Evolutionary conservation across 2,797 vertebrate species (phyloP).

Genomic region (Avahi laniger): DNA sequence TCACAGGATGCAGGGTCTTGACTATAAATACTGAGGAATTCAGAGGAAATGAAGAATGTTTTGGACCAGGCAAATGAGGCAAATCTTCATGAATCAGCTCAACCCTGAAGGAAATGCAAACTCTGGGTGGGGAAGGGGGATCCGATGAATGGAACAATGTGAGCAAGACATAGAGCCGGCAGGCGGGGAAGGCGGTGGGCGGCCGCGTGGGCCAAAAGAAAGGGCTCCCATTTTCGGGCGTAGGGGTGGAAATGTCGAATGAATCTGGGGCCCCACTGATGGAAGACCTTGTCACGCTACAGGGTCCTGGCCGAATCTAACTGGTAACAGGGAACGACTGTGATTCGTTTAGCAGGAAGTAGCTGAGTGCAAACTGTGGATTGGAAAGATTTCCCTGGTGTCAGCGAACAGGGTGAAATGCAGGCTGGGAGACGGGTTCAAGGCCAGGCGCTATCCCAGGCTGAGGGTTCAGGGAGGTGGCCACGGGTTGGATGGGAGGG

Average conservation of each 20-base stretch:
- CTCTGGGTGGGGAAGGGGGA: not conserved
- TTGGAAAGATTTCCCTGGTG: not conserved
- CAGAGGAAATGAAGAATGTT: not conserved
- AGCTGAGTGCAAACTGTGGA: not conserved
- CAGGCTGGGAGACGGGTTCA: not conserved
- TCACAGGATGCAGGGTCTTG: not conserved
- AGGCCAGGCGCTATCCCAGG: not conserved
- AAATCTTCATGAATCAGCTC: not conserved
- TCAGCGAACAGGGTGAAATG: not conserved
- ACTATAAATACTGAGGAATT: not conserved
- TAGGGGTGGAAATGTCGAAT: not conserved
- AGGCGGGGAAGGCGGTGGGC: not conserved
- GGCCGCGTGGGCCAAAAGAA: rapidly evolving
- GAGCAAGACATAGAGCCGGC: not conserved
- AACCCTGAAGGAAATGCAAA: not conserved
- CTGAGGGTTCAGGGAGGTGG: not conserved
- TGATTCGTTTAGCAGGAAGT: not conserved
- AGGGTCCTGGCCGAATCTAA: not conserved
- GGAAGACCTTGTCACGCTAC: not conserved
- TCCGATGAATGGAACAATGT: not conserved
- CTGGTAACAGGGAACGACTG: too few relatives aligned
- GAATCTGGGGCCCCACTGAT: not conserved
- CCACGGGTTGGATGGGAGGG: not conserved
- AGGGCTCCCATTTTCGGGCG: rapidly evolving
- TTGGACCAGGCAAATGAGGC: not conserved